Evolutionary conservation across 1,140 invertebrate species (phyloP).

Genomic region (Heliothis subflexa): DNA sequence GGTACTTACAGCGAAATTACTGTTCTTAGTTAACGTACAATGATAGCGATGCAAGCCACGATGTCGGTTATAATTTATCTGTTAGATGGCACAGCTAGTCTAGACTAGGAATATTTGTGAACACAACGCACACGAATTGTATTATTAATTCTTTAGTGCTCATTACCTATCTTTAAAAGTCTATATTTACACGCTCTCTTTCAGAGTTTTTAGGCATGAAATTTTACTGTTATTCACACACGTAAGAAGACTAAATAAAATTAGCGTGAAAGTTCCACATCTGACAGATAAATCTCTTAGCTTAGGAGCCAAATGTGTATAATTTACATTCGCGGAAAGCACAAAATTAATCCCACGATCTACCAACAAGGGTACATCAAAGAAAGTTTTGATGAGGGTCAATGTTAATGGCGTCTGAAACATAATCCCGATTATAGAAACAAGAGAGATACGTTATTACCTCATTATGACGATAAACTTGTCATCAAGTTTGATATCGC

Average conservation of each 20-base stretch:
- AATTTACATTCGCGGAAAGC: constrained; percentile 59
- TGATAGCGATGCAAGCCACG: not conserved
- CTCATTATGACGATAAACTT: constrained; percentile 37
- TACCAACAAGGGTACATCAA: constrained; percentile 57
- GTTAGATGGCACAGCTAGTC: too few species aligned
- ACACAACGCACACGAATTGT: too few species aligned
- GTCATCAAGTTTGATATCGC: constrained; percentile 24
- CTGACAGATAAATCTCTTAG: constrained; percentile 55
- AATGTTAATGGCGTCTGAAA: constrained; percentile 59
- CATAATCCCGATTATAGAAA: constrained; percentile 48
- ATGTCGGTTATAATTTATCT: not conserved
- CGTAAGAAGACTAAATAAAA: not conserved
- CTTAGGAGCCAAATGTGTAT: constrained; percentile 51
- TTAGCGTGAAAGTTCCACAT: not conserved
- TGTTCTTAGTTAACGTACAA: not conserved
- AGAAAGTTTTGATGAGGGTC: constrained; percentile 70
- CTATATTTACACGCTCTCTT: too few species aligned
- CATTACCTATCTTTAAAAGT: too few species aligned
- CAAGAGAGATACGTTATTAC: constrained; percentile 44
- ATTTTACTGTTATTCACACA: too few species aligned
- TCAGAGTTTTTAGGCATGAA: too few species aligned
- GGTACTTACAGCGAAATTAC: constrained; percentile 21
- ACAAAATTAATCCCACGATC: constrained; percentile 58
- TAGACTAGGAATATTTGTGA: too few species aligned
- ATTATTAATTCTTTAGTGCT: too few species aligned